Evolutionary conservation across 2,888 invertebrate genomes (phyloP).

Genomic region (Coenonympha arcania): DNA sequence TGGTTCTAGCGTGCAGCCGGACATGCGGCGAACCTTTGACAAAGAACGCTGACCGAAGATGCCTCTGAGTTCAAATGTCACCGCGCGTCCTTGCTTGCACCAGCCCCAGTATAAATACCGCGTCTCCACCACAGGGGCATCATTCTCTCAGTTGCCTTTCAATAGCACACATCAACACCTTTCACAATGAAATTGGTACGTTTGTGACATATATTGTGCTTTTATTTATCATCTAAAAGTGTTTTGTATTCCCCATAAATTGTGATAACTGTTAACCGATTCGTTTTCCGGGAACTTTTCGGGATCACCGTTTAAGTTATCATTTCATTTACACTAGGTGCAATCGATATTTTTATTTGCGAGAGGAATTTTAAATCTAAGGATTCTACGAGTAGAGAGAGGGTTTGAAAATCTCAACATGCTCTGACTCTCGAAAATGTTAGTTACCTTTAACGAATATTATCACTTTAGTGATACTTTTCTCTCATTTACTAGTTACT

Average conservation of each 20-base stretch:
- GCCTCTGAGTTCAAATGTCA: constrained; percentile 69
- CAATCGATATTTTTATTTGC: no score
- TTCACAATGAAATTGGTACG: constrained; percentile 70
- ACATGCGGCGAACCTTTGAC: constrained; percentile 45
- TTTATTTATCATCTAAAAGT: background rate
- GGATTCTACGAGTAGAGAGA: no score
- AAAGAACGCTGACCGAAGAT: constrained; percentile 44
- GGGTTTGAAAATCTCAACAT: no score
- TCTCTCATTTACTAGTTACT: no score
- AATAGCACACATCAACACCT: constrained; percentile 38
- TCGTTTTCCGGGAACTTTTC: no score
- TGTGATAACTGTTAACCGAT: background rate
- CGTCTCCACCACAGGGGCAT: constrained; percentile 42
- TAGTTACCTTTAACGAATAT: no score
- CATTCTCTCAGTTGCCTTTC: constrained; percentile 57
- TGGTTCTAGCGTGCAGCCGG: constrained; percentile 37
- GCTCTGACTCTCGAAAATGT: no score
- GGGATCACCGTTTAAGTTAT: no score
- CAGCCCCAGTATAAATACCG: constrained; percentile 50
- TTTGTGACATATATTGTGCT: constrained; percentile 25
- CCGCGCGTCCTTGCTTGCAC: constrained; percentile 56
- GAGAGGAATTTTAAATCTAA: no score
- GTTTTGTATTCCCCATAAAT: background rate
- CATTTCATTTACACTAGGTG: no score
- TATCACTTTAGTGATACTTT: no score